Conservation (phyloP, 2,888 invertebrate genomes). For the Apodemia duryi region DNA sequence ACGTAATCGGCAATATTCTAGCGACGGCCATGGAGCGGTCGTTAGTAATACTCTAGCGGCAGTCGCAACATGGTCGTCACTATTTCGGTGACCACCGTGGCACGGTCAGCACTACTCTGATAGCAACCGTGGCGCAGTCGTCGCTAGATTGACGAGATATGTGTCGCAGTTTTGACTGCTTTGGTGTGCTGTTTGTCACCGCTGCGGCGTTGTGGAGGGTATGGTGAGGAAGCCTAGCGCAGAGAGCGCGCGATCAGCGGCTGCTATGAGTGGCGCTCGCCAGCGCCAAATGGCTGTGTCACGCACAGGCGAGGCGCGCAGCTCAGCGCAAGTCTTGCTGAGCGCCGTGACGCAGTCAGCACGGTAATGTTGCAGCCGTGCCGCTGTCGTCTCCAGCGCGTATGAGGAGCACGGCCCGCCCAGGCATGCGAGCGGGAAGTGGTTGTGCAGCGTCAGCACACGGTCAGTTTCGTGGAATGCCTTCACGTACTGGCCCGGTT, state of each 20-base stretch:
- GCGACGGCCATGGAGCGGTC: not conserved
- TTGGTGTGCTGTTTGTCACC: conserved; percentile 25
- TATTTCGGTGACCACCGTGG: not conserved
- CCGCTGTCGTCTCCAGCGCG: conserved; percentile 88
- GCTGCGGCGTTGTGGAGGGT: conserved; percentile 30
- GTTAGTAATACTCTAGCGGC: not conserved
- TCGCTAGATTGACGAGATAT: not conserved
- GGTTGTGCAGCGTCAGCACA: conserved; percentile 93
- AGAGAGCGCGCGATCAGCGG: conserved; percentile 84
- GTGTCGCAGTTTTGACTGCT: not conserved
- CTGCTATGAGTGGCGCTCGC: conserved; percentile 85
- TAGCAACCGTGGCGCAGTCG: not conserved
- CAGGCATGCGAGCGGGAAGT: conserved; percentile 93
- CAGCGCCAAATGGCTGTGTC: conserved; percentile 94
- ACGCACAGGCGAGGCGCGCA: conserved; percentile 88
- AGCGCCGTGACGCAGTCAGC: conserved; percentile 94
- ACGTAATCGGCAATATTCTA: not conserved
- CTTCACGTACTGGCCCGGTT: conserved; percentile 95
- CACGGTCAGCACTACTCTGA: not conserved
- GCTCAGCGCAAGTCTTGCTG: conserved; percentile 90
- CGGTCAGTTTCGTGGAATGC: conserved; percentile 96
- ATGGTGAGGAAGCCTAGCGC: conserved; percentile 84
- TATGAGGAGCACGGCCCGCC: conserved; percentile 92
- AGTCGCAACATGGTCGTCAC: not conserved
- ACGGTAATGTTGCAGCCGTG: conserved; percentile 95